phyloP scores from a whole-genome alignment of 2,113 vertebrate genomes.

The Calidris pygmaea region DNA sequence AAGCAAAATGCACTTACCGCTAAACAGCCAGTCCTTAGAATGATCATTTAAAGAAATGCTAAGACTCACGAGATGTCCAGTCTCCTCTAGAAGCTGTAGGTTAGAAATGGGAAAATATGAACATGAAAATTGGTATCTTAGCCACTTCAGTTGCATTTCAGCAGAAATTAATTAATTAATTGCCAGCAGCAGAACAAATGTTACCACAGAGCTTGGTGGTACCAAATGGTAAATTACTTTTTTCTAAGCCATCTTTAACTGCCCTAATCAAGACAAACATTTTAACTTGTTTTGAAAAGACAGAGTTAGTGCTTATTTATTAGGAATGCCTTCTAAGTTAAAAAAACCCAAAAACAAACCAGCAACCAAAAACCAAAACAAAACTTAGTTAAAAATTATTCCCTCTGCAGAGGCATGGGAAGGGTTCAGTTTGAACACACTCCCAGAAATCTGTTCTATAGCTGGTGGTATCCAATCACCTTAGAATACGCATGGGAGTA shows the following conservation, averaged over 20 bases:
- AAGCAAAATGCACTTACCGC: not conserved
- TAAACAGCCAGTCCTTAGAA: not conserved
- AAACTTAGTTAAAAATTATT: not conserved
- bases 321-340: not conserved
- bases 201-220: not conserved
- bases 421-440: not conserved
- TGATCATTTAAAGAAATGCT: not conserved
- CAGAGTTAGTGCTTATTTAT: not conserved
- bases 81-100: not conserved
- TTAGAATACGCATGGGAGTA: not conserved
- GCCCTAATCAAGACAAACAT: not conserved
- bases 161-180: not conserved
- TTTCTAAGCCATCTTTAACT: not conserved
- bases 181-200: not conserved
- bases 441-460: not conserved
- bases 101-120: not conserved
- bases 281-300: not conserved
- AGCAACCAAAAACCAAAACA: not conserved
- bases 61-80: not conserved
- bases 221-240: not conserved
- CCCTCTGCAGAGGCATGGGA: not conserved
- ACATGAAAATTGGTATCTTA: not conserved
- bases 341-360: not conserved
- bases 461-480: not conserved
- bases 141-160: not conserved